Base-by-base conservation (phyloP, 2,888 invertebrate genomes). In the Perizoma affinitatum region DNA sequence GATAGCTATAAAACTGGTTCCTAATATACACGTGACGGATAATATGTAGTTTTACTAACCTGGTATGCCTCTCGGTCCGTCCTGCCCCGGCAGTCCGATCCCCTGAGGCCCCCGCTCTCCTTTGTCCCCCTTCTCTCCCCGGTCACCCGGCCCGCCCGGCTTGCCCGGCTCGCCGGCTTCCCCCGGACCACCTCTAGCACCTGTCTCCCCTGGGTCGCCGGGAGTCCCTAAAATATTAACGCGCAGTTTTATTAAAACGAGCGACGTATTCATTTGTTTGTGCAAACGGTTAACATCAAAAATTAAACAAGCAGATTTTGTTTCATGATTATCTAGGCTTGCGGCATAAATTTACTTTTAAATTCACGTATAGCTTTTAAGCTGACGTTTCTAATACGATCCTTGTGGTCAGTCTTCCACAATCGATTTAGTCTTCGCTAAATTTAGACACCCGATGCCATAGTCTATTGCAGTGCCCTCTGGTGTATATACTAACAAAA, bases 21-120 rank as follows among this genome's bases (percentile, higher is more conserved):
- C 10, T 43, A 6, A n/a, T 11, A 43, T 4, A 43, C 10, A n/a
- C 11, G 10, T 40, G 42, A 52, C 49, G 4, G 40, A 22, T 22
- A 22, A n/a, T n/a, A n/a, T n/a, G n/a, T n/a, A n/a, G 22, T 22
- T 22, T 22, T 22, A 22, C 61, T 74, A 84, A 95, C 96, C 96
- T 85, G 94, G 93, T 57, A 89, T 74, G 46, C 97, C 97, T 66
- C 94, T 92, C 0, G 94, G 94, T 4, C 97, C 97, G 54, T 94
- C 92, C 0, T 95, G 94, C 0, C 97, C 97, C 73, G 96, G 96
- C 10, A 94, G 75, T 0, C 97, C 96, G 4, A 95, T 86, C 0
- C 97, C 97, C 76, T 96, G 95, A 0, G 93, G 88, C 0, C 94
- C 96, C 69, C 95, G 87, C 11, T 96, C 96, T 0, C 97, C 97